These are phyloP conservation scores for Endotricha flammealis DNA, from an alignment of 2,888 invertebrate genomes.

Conservation along the genomic window DNA sequence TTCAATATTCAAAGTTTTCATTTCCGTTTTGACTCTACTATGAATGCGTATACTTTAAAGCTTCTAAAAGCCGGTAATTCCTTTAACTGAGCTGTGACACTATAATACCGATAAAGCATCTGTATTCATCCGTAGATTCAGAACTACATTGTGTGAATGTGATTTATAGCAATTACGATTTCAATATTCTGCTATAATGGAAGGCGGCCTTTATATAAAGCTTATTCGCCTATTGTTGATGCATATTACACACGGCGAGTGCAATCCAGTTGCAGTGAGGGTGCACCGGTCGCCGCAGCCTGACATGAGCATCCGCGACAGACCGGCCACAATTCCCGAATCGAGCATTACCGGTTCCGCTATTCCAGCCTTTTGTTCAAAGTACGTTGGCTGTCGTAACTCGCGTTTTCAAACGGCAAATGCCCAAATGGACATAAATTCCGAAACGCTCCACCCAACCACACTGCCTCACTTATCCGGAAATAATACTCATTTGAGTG, in stretches of 20 bases:
- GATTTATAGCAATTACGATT: no score
- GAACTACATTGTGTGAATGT: no score
- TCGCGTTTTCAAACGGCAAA: slow-evolving; percentile 53
- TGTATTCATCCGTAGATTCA: no score
- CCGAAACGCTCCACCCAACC: slow-evolving; percentile 33
- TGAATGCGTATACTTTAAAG: no score
- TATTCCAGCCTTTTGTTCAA: slow-evolving; percentile 57
- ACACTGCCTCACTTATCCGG: slow-evolving; percentile 34
- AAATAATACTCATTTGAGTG: slow-evolving; percentile 46
- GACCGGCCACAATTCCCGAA: slow-evolving; percentile 50
- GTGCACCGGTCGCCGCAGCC: slow-evolving; percentile 18
- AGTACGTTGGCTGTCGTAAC: slow-evolving; percentile 39
- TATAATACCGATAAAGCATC: no score
- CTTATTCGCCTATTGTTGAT: slow-evolving; percentile 6
- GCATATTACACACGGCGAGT: no score
- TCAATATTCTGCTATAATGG: slow-evolving; percentile 2
- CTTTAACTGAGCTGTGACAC: no score
- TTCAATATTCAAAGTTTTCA: no score
- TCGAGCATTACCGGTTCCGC: slow-evolving; percentile 55
- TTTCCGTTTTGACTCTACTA: no score
- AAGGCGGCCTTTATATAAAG: slow-evolving; percentile 9
- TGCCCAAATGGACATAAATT: slow-evolving; percentile 60
- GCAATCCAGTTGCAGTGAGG: no score
- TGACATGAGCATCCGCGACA: slow-evolving; percentile 40
- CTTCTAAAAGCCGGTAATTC: no score